Percentiles rank a stretch among this genome's conserved stretches.
phyloP scores from a whole-genome alignment of 1,140 invertebrate species.

The Neelides sp. region DNA sequence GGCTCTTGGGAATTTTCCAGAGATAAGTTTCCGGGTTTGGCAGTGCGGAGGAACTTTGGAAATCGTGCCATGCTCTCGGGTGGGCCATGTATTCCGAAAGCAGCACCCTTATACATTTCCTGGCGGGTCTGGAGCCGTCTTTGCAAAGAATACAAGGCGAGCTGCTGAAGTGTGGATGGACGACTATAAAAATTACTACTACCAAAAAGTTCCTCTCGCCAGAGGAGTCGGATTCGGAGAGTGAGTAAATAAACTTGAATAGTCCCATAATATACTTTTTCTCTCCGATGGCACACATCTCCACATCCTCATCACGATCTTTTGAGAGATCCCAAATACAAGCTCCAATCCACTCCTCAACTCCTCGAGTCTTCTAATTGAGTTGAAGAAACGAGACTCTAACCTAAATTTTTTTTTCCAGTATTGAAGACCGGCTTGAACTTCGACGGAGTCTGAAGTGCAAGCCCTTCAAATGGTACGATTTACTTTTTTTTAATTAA shows the following conservation, averaged over 20 bases:
- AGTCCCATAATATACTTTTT: no score
- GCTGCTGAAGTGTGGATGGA: constrained; percentile 96
- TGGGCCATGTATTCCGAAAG: constrained; percentile 77
- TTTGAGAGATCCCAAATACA: no score
- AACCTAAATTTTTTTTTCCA: constrained; percentile 39
- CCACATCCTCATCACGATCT: no score
- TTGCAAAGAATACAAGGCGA: constrained; percentile 71
- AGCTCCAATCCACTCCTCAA: no score
- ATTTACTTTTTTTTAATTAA: no score
- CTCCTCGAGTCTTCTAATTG: no score
- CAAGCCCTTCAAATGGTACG: constrained; percentile 95
- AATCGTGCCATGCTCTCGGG: constrained; percentile 84
- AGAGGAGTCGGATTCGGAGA: constrained; percentile 77
- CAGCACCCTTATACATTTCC: constrained; percentile 91
- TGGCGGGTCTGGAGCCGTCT: constrained; percentile 78
- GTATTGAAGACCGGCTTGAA: constrained; percentile 70
- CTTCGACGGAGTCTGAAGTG: constrained; percentile 73
- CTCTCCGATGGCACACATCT: no score
- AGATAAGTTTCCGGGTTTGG: constrained; percentile 74
- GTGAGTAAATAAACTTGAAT: no score
- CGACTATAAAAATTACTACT: constrained; percentile 84
- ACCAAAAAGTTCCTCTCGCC: constrained; percentile 69
- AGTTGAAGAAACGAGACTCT: no score
- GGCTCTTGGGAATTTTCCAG: constrained; percentile 35
- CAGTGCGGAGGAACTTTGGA: constrained; percentile 89